Evolutionary conservation across 2,888 invertebrate species (phyloP).

Genomic region (Mantis religiosa): DNA sequence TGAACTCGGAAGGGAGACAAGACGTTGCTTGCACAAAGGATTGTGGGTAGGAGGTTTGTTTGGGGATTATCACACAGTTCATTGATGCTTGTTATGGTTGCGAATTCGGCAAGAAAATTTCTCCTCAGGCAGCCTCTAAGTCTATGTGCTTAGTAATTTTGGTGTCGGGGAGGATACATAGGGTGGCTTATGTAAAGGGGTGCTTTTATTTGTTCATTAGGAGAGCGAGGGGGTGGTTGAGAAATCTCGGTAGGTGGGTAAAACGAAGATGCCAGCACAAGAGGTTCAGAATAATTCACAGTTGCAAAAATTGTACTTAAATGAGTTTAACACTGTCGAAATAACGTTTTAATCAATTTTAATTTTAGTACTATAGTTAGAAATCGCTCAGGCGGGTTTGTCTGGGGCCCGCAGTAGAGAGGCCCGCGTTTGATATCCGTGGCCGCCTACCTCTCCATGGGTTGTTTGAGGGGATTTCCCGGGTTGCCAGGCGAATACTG

Average conservation of each 20-base stretch:
- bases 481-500: too few relatives aligned
- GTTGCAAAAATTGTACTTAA: too few relatives aligned
- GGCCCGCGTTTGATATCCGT: too few relatives aligned
- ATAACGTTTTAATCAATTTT: too few relatives aligned
- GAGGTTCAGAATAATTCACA: too few relatives aligned
- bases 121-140: background rate
- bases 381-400: too few relatives aligned
- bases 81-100: background rate
- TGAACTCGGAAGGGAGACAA: background rate
- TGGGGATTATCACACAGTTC: background rate
- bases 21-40: background rate
- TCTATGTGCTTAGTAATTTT: constrained; percentile 3
- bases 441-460: too few relatives aligned
- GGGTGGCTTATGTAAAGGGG: background rate
- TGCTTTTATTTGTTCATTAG: background rate
- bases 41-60: background rate
- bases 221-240: background rate
- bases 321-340: too few relatives aligned
- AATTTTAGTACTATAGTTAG: too few relatives aligned
- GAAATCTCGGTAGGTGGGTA: background rate
- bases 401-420: too few relatives aligned
- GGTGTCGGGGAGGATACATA: background rate
- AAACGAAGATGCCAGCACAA: background rate
- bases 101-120: constrained; percentile 9
- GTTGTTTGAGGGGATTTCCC: too few relatives aligned